Percentiles rank a stretch among this genome's conserved stretches.
phyloP scores from a whole-genome alignment of 2,113 vertebrate genomes.

The Lepisosteus osseus region DNA sequence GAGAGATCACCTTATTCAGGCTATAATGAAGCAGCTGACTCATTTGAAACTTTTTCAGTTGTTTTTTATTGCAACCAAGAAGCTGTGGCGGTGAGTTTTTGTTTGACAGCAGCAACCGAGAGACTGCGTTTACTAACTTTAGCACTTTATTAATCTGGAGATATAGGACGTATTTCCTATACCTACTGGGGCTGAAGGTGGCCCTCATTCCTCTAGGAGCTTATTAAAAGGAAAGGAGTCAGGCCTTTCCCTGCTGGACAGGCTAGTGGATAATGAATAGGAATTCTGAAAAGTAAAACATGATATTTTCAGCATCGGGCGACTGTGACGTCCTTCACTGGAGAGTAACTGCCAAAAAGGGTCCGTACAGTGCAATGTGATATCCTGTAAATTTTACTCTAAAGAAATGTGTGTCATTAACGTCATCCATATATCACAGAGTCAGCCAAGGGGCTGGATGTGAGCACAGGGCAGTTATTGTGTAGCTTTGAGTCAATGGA shows the following conservation, averaged over 20 bases:
- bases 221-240: slow-evolving; percentile 34
- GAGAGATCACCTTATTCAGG: no score
- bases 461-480: slow-evolving; percentile 24
- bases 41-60: no score
- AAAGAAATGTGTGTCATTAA: slow-evolving; percentile 47
- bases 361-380: slow-evolving; percentile 41
- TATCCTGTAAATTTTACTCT: slow-evolving; percentile 48
- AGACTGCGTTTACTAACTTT: no score
- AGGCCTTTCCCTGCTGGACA: slow-evolving; percentile 31
- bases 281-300: slow-evolving; percentile 39
- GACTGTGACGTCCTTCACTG: slow-evolving; percentile 33
- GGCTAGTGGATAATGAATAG: slow-evolving; percentile 37
- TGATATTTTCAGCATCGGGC: slow-evolving; percentile 44
- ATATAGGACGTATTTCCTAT: no score
- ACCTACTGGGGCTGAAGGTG: slow-evolving; percentile 24
- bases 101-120: no score
- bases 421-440: slow-evolving; percentile 33
- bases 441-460: slow-evolving; percentile 24
- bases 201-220: slow-evolving; percentile 34
- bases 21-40: no score
- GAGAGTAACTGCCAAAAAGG: slow-evolving; percentile 37
- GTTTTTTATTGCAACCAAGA: no score
- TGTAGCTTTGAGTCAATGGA: no score
- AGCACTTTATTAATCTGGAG: no score
- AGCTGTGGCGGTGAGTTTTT: no score